Percentiles rank a stretch among this genome's conserved stretches.
These are phyloP conservation scores for Thera obeliscata DNA, from an alignment of 2,888 invertebrate species.

Conservation along the genomic window DNA sequence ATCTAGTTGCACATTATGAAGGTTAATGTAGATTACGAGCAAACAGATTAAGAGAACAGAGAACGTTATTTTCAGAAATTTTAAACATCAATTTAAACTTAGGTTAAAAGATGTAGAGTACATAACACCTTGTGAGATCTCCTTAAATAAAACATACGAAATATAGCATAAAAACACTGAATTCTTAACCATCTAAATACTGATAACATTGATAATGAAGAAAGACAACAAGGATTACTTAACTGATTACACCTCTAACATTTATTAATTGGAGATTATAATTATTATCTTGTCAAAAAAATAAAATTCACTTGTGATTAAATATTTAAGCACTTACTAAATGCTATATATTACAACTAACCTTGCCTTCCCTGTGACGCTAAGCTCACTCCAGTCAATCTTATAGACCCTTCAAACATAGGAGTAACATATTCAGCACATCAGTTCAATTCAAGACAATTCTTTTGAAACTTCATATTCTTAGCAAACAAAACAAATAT, in stretches of 20 bases:
- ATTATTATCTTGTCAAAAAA: constrained; percentile 1
- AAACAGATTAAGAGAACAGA: not conserved
- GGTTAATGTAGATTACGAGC: not conserved
- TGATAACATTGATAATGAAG: constrained; percentile 22
- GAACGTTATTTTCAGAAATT: not conserved
- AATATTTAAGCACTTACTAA: constrained; percentile 22
- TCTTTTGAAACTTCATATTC: constrained; percentile 12
- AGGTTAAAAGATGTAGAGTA: not conserved
- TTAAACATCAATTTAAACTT: constrained; percentile 2
- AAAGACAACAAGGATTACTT: constrained; percentile 10
- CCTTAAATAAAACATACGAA: constrained; percentile 24
- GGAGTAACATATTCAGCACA: constrained; percentile 16
- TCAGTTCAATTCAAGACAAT: constrained; percentile 6
- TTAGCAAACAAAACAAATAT: constrained; percentile 6
- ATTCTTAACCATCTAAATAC: constrained; percentile 30
- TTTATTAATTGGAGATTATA: constrained; percentile 2
- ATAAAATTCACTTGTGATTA: constrained; percentile 20
- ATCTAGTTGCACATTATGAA: not conserved
- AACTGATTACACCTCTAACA: constrained; percentile 20
- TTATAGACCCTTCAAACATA: constrained; percentile 29
- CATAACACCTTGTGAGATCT: constrained; percentile 29
- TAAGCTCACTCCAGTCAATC: constrained; percentile 42
- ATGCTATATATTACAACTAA: constrained; percentile 32
- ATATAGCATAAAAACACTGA: constrained; percentile 26
- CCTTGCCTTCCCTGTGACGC: constrained; percentile 39